phyloP scores from a whole-genome alignment of 1,140 invertebrate species.

The Drosophila biarmipes region DNA sequence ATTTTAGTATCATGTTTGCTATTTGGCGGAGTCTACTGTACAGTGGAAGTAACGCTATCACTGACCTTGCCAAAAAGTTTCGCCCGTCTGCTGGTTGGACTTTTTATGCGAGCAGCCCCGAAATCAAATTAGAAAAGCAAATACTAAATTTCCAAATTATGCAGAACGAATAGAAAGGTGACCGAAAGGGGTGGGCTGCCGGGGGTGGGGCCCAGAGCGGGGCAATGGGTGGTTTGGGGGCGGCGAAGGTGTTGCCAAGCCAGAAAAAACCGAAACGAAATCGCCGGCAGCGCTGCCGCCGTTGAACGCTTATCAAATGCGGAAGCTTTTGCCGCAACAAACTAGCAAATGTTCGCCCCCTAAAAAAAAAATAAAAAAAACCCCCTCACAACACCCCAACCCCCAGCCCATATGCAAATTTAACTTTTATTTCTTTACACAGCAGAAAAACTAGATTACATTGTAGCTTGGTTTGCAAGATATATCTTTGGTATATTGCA shows the following conservation, averaged over 20 bases:
- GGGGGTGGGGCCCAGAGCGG: neutral
- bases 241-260: constrained; percentile 50
- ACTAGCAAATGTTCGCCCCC: constrained; percentile 26
- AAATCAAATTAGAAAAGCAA: constrained; percentile 77
- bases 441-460: neutral
- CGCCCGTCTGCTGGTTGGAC: constrained; percentile 4
- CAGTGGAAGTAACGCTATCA: constrained; percentile 50
- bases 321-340: constrained; percentile 66
- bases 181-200: constrained; percentile 1
- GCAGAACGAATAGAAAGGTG: constrained; percentile 28
- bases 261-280: constrained; percentile 24
- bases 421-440: constrained; percentile 27
- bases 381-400: neutral
- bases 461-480: neutral
- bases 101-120: constrained; percentile 43
- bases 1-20: neutral
- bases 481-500: neutral
- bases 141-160: constrained; percentile 72
- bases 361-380: neutral
- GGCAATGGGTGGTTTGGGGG: neutral
- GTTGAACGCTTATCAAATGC: constrained; percentile 69
- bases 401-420: constrained; percentile 24
- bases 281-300: constrained; percentile 3
- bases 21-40: constrained; percentile 7
- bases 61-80: constrained; percentile 71